Evolutionary conservation across 1,140 invertebrate species (phyloP), one percentile per base, ranked within the genome.

Genomic region (Acromyrmex charruanus): DNA sequence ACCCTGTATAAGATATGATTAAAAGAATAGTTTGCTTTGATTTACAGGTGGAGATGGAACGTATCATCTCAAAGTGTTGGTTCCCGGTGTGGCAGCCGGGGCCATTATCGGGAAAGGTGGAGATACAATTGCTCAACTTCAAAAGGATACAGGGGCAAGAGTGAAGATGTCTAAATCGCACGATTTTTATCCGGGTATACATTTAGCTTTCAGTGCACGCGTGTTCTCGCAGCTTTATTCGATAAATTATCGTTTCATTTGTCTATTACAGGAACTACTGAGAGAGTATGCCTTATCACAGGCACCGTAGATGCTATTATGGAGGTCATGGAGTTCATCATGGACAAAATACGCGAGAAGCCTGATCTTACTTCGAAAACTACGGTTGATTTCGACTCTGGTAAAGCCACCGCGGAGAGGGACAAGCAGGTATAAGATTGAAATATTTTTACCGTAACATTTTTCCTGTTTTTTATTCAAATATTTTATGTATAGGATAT

Each of bases 121-220:
- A 84, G 99, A 99, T 95, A 99, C 99, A 35, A 99, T 99, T 95
- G 99, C 98, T 90, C 98, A 99, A 94, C 96, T 99, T 91, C 99
- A 99, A 95, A 99, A 99, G 95, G 98, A 99, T 94, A 98, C 98
- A 59, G 98, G 98, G 92, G 98, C 99, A 89, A 96, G 98, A 91
- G 98, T 99, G 84, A 99, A 99, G 96, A 99, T 99, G 99, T 99
- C 99, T 87, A 99, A 99, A 96, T 98, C 98, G 21, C 98, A 99
- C 94, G 99, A 99, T 95, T 99, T 99, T 95, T 99, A 99, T 96
- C 99, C 99, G 96, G 99, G 99, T 99, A 96, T 18, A 9, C 55
- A 65, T 71, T 66, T 28, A 14, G 25, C 53, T 18, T 80, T 14
- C 2, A 44, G 9, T 35, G 3, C 25, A 16, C 16, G 39, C 18